Conservation (phyloP, 2,888 invertebrate species). For the Tetheella fluctuosa region DNA sequence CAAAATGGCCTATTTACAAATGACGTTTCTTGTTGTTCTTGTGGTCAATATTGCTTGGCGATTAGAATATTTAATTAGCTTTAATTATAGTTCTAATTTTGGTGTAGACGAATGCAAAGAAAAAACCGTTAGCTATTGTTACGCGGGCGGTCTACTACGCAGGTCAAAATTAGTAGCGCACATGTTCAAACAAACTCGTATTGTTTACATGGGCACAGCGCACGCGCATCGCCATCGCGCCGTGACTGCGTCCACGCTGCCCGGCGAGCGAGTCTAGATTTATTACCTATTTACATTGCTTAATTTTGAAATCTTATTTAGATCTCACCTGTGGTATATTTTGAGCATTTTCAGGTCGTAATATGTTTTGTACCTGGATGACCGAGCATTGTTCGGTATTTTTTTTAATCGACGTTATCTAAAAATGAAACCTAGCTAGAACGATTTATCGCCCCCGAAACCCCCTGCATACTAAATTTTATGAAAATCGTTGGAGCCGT, state of each 20-base stretch:
- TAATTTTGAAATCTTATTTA: background rate
- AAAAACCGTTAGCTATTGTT: slow-evolving; percentile 81
- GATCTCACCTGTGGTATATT: background rate
- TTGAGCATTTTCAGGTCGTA: background rate
- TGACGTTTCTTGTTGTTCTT: slow-evolving; percentile 6
- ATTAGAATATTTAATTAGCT: slow-evolving; percentile 27
- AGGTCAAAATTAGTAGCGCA: slow-evolving; percentile 82
- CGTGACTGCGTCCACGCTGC: slow-evolving; percentile 32
- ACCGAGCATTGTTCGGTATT: too few relatives aligned
- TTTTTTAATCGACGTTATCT: too few relatives aligned
- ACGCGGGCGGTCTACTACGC: slow-evolving; percentile 65
- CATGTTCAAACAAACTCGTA: slow-evolving; percentile 79
- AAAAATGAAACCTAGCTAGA: too few relatives aligned
- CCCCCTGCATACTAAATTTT: too few relatives aligned
- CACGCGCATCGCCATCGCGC: slow-evolving; percentile 37
- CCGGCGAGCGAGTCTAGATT: slow-evolving; percentile 32
- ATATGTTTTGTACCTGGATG: too few relatives aligned
- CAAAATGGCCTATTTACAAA: slow-evolving; percentile 19
- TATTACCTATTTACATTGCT: slow-evolving; percentile 16
- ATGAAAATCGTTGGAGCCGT: too few relatives aligned
- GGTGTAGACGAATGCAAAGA: slow-evolving; percentile 63
- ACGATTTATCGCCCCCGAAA: too few relatives aligned
- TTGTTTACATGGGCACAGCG: slow-evolving; percentile 69
- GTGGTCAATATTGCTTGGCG: slow-evolving; percentile 6
- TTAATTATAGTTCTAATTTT: slow-evolving; percentile 53